Evolutionary conservation across 37 sponge, comb jelly and placozoan genomes (phyloP), one percentile per base, ranked within the genome.

Genomic region (Theonella swinhoei): DNA sequence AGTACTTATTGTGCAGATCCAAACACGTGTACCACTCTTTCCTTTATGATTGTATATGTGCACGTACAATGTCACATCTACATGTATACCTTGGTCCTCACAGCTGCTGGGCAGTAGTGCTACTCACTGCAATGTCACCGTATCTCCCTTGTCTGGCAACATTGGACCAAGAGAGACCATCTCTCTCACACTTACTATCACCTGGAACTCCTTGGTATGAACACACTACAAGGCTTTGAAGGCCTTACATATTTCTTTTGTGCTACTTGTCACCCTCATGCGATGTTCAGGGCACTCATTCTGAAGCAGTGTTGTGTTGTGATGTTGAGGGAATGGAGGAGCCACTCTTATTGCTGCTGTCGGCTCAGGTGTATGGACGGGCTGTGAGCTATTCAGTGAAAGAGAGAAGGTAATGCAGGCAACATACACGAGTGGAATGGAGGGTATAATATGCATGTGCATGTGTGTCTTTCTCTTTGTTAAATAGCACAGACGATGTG

Each of bases 311-410:
- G 3, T 33, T 79, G 39, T 3, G 54, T 19, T 92, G 89, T 72
- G 65, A 68, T 42, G 73, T 92, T 1, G 54, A 84, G 25, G 83
- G 62, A 11, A 83, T 88, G 83, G 63, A 77, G 34, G 33, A 75
- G 7, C 90, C 93, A 14, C 25, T 93, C 7, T 32, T 88, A 40
- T 68, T 88, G 24, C 42, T 29, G 25, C 38, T 93, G 1, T 74
- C 89, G 32, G 89, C 83, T 42, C 35, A 85, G 38, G 90, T 93
- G 24, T 35, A 40, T 32, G 90, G 90, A 11, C 68, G 88, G 17
- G 70, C 89, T 41, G 85, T 88, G 17, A 63, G n/a, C 70, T 91
- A 82, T 66, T n/a, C 41, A 30, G 78, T 60, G 17, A 31, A 62
- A 2, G 38, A 78, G 60, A 78, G 31, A 62, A 31, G 36, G 35